These are phyloP conservation scores for Cynopterus brachyotis DNA, from an alignment of 2,113 vertebrate species.

Conservation along the genomic window DNA sequence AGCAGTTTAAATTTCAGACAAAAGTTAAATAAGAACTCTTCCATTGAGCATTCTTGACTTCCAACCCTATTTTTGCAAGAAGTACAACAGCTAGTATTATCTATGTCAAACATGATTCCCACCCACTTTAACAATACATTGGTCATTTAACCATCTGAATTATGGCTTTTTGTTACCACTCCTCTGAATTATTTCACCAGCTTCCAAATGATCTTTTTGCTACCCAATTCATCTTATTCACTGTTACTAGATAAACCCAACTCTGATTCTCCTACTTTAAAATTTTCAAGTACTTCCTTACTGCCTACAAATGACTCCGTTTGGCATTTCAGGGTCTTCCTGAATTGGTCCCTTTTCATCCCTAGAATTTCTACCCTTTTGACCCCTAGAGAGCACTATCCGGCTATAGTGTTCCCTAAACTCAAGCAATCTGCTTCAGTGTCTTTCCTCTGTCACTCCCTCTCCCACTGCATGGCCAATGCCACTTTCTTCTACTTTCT, in stretches of 20 bases:
- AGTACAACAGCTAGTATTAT: slow-evolving; percentile 36
- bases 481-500: neutral
- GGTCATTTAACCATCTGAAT: neutral
- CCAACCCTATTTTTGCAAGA: slow-evolving; percentile 32
- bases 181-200: neutral
- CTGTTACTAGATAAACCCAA: slow-evolving; percentile 6
- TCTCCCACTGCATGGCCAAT: neutral
- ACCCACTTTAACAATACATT: neutral
- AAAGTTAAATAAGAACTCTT: slow-evolving; percentile 11
- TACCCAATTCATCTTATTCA: neutral
- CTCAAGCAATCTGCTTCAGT: neutral
- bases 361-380: neutral
- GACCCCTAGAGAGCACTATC: neutral
- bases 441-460: neutral
- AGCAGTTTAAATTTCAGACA: slow-evolving; percentile 70
- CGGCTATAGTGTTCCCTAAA: neutral
- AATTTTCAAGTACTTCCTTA: neutral
- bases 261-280: neutral
- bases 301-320: neutral
- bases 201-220: neutral
- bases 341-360: neutral
- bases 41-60: slow-evolving; percentile 22
- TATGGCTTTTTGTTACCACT: neutral
- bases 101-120: neutral
- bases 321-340: neutral